Percentiles rank a stretch among this genome's conserved stretches.
Evolutionary conservation across 2,113 vertebrate genomes (phyloP).

Genomic region (Plestiodon gilberti): DNA sequence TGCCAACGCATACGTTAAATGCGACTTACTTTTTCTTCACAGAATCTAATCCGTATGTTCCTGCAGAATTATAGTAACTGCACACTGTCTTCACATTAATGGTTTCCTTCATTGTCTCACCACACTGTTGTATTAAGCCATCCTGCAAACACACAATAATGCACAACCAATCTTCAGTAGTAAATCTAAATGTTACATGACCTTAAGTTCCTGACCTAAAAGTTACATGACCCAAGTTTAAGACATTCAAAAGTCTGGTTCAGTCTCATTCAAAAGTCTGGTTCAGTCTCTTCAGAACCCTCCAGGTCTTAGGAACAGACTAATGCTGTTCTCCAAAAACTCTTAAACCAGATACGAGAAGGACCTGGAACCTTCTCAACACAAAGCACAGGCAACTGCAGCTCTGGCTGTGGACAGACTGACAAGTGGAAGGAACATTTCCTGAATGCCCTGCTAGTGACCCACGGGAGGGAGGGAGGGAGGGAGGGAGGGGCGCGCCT

Average conservation of each 20-base stretch:
- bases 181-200: not conserved
- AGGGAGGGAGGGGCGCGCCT: no score
- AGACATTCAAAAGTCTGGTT: no score
- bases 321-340: not conserved
- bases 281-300: no score
- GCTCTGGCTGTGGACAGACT: not conserved
- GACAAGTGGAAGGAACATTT: not conserved
- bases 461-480: not conserved
- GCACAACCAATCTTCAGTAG: conserved; percentile 25
- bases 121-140: conserved; percentile 95
- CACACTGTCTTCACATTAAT: conserved; percentile 92
- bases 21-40: conserved; percentile 90
- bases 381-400: no score
- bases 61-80: conserved; percentile 89
- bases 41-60: conserved; percentile 91
- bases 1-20: not conserved
- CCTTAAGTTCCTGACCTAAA: no score
- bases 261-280: no score
- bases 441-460: not conserved
- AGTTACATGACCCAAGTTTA: no score
- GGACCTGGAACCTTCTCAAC: not conserved
- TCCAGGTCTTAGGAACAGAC: not conserved
- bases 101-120: conserved; percentile 98
- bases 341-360: not conserved
- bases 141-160: conserved; percentile 78